A percentile compares a stretch with the other conserved stretches of the same genome.
These are phyloP conservation scores for Orchesella cincta DNA, from an alignment of 1,140 invertebrate species.

Conservation along the genomic window DNA sequence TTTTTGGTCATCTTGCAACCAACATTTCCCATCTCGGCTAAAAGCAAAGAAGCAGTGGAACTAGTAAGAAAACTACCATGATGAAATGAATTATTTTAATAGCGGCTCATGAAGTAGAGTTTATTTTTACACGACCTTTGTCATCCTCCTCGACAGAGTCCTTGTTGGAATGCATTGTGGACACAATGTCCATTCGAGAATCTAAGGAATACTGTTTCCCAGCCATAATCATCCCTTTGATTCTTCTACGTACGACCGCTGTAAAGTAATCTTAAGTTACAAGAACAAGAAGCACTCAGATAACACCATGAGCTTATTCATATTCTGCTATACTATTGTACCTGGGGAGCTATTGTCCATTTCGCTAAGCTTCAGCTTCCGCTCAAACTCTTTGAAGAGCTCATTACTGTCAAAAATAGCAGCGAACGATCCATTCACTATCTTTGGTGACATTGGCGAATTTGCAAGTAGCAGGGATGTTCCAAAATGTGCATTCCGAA, in stretches of 20 bases:
- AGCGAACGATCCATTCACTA: conserved; percentile 94
- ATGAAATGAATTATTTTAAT: neutral
- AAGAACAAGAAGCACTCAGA: conserved; percentile 2
- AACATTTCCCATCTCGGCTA: no score
- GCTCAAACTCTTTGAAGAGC: conserved; percentile 50
- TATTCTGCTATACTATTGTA: conserved; percentile 31
- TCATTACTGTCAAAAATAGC: conserved; percentile 84
- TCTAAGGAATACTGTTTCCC: conserved; percentile 84
- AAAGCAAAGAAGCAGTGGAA: neutral
- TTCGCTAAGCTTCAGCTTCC: conserved; percentile 46
- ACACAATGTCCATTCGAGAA: conserved; percentile 86
- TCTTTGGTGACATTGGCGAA: conserved; percentile 94
- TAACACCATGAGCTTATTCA: neutral
- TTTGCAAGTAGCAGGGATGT: conserved; percentile 90
- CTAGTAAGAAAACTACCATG: neutral
- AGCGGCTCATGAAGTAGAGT: conserved; percentile 37
- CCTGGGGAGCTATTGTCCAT: conserved; percentile 51
- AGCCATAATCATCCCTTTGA: conserved; percentile 81
- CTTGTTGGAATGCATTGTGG: conserved; percentile 57
- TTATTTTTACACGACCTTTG: conserved; percentile 43
- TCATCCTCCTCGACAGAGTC: conserved; percentile 32
- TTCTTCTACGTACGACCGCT: conserved; percentile 73
- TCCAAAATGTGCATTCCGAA: conserved; percentile 76
- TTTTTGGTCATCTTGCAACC: neutral
- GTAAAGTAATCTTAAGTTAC: no score